Conservation (phyloP, 2,888 invertebrate species). For the Drosophila anomelani region DNA sequence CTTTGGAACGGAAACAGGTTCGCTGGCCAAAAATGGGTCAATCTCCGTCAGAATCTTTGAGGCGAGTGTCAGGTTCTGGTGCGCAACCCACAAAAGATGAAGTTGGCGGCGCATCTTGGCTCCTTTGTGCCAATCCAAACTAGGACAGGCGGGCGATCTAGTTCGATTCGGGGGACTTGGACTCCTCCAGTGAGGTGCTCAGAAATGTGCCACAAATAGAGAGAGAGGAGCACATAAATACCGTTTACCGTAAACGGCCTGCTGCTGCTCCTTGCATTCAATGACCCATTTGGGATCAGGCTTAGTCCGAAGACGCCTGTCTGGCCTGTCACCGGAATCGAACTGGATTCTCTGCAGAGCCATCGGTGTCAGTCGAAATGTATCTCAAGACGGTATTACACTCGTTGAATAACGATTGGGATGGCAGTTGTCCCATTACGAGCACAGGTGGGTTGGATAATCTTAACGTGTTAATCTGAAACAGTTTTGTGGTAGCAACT, state of each 20-base stretch:
- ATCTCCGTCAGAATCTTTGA: slow-evolving; percentile 46
- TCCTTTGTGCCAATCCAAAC: slow-evolving; percentile 34
- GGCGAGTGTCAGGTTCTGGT: slow-evolving; percentile 48
- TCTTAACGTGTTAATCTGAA: slow-evolving; percentile 33
- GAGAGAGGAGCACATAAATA: slow-evolving; percentile 25
- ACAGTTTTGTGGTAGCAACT: slow-evolving; percentile 5
- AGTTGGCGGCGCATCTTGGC: slow-evolving; percentile 31
- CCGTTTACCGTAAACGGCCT: slow-evolving; percentile 46
- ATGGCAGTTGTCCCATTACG: slow-evolving; percentile 25
- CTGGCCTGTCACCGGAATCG: slow-evolving; percentile 9
- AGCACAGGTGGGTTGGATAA: slow-evolving; percentile 28
- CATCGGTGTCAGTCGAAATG: slow-evolving; percentile 15
- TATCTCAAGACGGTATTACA: slow-evolving; percentile 12
- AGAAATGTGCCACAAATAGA: slow-evolving; percentile 33
- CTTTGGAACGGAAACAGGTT: slow-evolving; percentile 68
- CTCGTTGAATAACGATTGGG: slow-evolving; percentile 27
- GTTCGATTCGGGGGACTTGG: slow-evolving; percentile 39
- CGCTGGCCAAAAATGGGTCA: slow-evolving; percentile 66
- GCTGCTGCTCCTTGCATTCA: slow-evolving; percentile 41
- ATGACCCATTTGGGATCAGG: slow-evolving; percentile 43
- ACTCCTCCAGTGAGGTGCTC: slow-evolving; percentile 18
- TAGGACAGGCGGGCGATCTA: slow-evolving; percentile 39
- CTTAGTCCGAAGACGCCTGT: slow-evolving; percentile 11
- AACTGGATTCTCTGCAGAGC: slow-evolving; percentile 25
- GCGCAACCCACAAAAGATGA: slow-evolving; percentile 42